Percentiles rank a stretch among this genome's conserved stretches.
Conservation (phyloP, 2,888 invertebrate species). For the Autographa pulchrina region DNA sequence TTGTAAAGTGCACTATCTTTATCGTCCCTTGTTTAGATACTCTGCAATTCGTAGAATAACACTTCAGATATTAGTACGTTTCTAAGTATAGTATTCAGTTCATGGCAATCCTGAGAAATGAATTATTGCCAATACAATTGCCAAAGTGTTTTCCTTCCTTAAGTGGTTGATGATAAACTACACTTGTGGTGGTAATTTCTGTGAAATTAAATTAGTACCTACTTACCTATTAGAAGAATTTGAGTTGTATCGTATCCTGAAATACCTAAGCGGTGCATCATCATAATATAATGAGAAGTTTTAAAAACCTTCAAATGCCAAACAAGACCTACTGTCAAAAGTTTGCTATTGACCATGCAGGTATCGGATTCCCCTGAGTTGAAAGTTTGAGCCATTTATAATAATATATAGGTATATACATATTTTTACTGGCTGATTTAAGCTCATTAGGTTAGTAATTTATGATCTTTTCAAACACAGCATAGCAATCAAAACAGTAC, state of each 20-base stretch:
- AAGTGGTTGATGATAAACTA: slow-evolving; percentile 7
- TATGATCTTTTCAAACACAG: neutral
- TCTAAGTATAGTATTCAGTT: neutral
- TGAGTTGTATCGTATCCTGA: neutral
- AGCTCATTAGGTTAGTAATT: neutral
- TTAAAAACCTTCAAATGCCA: too few relatives aligned
- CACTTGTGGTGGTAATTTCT: neutral
- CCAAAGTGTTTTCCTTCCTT: neutral
- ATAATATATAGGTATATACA: too few relatives aligned
- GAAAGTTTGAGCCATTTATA: too few relatives aligned
- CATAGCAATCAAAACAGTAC: neutral
- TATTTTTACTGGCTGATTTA: too few relatives aligned
- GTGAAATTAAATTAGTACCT: neutral
- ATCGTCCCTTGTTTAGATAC: neutral
- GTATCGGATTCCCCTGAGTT: too few relatives aligned
- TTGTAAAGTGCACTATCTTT: neutral
- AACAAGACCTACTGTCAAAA: too few relatives aligned
- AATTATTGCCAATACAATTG: slow-evolving; percentile 5
- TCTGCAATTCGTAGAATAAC: neutral
- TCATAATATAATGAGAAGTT: too few relatives aligned
- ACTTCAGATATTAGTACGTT: slow-evolving; percentile 16
- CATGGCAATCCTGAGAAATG: slow-evolving; percentile 9
- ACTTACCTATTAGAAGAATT: neutral
- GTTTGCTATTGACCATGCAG: too few relatives aligned
- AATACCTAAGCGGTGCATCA: too few relatives aligned